Percentiles rank a stretch among this genome's conserved stretches.
Evolutionary conservation across 2,113 vertebrate genomes (phyloP).

Genomic region (Raja brachyura): DNA sequence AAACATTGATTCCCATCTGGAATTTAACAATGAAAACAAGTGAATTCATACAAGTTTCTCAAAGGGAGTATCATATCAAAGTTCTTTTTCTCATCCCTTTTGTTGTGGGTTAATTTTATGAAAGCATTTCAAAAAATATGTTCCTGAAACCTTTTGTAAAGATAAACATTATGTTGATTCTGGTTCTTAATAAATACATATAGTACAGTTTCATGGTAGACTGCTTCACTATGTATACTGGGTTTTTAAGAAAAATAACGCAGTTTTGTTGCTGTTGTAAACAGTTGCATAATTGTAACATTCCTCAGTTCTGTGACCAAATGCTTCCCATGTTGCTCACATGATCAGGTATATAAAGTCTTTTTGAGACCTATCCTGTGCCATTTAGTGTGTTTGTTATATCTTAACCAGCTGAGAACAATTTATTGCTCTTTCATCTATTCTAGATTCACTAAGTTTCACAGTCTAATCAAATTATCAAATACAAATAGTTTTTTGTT

Average conservation of each 20-base stretch:
- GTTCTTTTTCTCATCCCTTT: not conserved
- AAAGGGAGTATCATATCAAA: not conserved
- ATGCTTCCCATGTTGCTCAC: conserved; percentile 35
- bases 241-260: conserved; percentile 4
- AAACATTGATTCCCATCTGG: not conserved
- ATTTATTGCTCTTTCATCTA: conserved; percentile 15
- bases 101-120: not conserved
- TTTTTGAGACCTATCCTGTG: conserved; percentile 36
- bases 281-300: conserved; percentile 38
- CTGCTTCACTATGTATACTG: conserved; percentile 34
- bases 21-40: conserved; percentile 1
- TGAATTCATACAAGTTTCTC: not conserved
- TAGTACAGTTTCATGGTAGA: conserved; percentile 6
- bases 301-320: conserved; percentile 38
- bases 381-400: conserved; percentile 32
- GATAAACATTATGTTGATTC: conserved; percentile 12
- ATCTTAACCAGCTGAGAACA: conserved; percentile 21
- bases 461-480: not conserved
- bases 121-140: conserved; percentile 20
- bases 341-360: conserved; percentile 33
- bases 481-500: not conserved
- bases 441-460: not conserved
- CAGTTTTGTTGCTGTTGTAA: conserved; percentile 34
- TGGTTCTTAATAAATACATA: conserved; percentile 31
- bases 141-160: conserved; percentile 24